phyloP scores from a whole-genome alignment of 30 jellyfish, hydroid and myxozoan species.

The Cassiopea xamachana region DNA sequence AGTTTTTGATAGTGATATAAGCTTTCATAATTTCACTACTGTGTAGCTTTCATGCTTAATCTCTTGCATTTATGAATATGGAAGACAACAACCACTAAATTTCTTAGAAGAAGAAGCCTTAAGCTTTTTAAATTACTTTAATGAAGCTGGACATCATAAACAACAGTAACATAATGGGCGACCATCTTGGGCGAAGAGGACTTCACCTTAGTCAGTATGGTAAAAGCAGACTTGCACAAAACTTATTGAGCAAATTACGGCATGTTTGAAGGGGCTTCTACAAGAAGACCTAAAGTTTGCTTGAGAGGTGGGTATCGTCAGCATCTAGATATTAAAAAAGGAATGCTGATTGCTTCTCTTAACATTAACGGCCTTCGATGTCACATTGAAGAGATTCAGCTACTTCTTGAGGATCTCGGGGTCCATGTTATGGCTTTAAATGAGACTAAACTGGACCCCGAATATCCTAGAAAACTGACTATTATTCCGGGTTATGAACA shows the following conservation, averaged over 20 bases:
- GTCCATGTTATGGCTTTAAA: conserved; percentile 8
- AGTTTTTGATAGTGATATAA: no score
- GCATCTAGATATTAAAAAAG: not conserved
- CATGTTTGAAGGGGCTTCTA: conserved; percentile 1
- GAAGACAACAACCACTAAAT: no score
- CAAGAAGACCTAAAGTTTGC: not conserved
- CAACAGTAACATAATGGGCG: conserved; percentile 6
- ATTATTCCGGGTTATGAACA: not conserved
- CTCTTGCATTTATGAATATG: no score
- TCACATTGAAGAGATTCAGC: conserved; percentile 4
- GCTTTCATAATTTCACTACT: no score
- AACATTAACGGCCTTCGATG: conserved; percentile 21
- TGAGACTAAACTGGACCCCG: conserved; percentile 29
- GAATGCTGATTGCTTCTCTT: conserved; percentile 22
- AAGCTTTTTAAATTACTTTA: not conserved
- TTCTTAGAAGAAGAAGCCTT: no score
- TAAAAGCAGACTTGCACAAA: conserved; percentile 6
- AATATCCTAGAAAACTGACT: conserved; percentile 12
- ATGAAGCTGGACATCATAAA: not conserved
- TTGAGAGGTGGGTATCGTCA: not conserved
- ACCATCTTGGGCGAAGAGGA: conserved; percentile 28
- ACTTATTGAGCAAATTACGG: conserved; percentile 2
- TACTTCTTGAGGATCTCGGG: not conserved
- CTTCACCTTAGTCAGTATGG: conserved; percentile 30
- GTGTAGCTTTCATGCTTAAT: no score